Conservation (phyloP, 2,888 invertebrate genomes). For the Drosophila kambysellisi region DNA sequence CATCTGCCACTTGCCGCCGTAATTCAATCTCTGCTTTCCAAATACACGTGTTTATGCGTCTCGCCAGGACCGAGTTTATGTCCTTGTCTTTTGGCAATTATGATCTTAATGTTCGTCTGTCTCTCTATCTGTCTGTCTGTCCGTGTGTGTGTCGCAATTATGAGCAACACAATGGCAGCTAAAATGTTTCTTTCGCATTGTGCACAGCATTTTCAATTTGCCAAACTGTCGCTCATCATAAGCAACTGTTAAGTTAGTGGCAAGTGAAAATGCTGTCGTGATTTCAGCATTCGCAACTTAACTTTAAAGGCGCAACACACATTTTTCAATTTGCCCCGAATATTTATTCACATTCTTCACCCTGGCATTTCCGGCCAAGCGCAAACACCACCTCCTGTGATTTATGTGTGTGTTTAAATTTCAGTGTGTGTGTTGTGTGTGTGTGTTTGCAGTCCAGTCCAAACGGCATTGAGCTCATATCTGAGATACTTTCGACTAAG, state of each 20-base stretch:
- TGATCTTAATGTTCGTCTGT: conserved; percentile 44
- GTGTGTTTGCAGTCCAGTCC: conserved; percentile 2
- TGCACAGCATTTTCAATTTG: conserved; percentile 59
- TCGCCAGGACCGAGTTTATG: conserved; percentile 18
- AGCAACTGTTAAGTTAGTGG: conserved; percentile 14
- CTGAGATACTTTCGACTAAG: conserved; percentile 28
- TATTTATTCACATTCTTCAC: conserved; percentile 41
- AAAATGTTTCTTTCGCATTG: conserved; percentile 26
- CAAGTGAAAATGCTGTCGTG: conserved; percentile 10
- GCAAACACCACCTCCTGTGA: conserved; percentile 30
- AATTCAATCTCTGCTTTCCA: conserved; percentile 47
- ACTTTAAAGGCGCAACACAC: conserved; percentile 20
- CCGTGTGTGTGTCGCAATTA: conserved; percentile 28
- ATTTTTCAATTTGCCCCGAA: conserved; percentile 28
- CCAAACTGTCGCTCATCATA: conserved; percentile 37
- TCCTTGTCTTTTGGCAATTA: conserved; percentile 58
- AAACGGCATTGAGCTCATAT: conserved; percentile 30
- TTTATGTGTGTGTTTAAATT: conserved; percentile 59
- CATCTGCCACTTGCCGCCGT: conserved; percentile 43
- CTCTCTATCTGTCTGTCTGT: not conserved
- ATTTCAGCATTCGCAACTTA: conserved; percentile 24
- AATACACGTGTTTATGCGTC: conserved; percentile 10
- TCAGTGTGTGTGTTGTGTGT: not conserved
- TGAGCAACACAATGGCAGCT: conserved; percentile 15
- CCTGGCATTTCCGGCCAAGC: conserved; percentile 10